phyloP scores from a whole-genome alignment of 2,888 invertebrate genomes.

The Ischnus inquisitorius region DNA sequence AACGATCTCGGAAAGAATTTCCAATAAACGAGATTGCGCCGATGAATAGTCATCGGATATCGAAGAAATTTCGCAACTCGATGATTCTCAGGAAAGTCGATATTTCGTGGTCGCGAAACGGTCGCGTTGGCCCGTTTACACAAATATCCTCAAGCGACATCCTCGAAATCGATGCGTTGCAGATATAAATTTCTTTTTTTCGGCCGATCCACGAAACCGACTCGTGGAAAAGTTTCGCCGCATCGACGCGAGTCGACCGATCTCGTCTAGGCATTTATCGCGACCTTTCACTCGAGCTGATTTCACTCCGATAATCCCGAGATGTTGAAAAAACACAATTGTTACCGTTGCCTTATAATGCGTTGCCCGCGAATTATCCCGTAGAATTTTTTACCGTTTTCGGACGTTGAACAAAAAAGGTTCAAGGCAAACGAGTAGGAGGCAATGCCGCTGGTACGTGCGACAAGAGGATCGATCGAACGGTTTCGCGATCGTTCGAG shows the following conservation, averaged over 20 bases:
- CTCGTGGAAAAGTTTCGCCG: constrained; percentile 8
- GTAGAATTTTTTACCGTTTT: neutral
- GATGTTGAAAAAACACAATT: constrained; percentile 12
- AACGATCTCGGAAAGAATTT: neutral
- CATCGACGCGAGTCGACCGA: constrained; percentile 30
- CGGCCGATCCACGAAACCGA: neutral
- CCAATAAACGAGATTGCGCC: constrained; percentile 7
- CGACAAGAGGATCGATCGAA: neutral
- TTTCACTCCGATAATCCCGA: neutral
- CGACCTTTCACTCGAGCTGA: constrained; percentile 42
- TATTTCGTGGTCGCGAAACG: neutral
- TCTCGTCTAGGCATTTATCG: neutral
- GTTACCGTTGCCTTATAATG: neutral
- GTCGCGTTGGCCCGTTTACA: constrained; percentile 10
- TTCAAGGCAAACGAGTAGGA: constrained; percentile 21
- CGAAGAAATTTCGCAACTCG: neutral
- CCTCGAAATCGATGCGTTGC: neutral
- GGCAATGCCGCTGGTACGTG: neutral
- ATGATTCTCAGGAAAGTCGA: neutral
- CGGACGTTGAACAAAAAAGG: neutral
- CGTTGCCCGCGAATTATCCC: neutral
- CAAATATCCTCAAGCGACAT: neutral
- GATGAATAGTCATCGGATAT: constrained; percentile 4
- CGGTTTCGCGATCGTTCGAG: neutral
- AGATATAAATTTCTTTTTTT: neutral